Conservation (phyloP, 2,113 vertebrate species). For the Alouatta palliata region DNA sequence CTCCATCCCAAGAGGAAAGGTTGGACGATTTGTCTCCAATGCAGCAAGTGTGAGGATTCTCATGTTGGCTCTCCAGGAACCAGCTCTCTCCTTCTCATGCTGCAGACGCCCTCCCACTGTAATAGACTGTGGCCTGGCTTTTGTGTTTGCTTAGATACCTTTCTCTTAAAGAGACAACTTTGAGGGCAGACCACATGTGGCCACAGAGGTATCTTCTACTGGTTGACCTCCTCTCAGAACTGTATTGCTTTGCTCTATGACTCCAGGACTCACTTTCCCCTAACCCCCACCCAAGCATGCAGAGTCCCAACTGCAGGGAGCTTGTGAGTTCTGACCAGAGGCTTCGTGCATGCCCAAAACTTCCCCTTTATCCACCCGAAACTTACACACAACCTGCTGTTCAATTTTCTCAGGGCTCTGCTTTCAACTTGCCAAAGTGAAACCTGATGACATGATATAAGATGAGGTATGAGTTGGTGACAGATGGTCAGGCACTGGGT, state of each 20-base stretch:
- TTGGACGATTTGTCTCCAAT: slow-evolving; percentile 64
- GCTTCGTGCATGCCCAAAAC: too few relatives aligned
- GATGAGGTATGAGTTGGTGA: not conserved
- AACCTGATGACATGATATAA: not conserved
- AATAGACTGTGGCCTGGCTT: not conserved
- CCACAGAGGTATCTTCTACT: not conserved
- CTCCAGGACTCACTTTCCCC: not conserved
- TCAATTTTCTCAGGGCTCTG: not conserved
- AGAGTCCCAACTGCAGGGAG: not conserved
- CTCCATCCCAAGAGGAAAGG: slow-evolving; percentile 66
- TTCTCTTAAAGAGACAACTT: slow-evolving; percentile 12
- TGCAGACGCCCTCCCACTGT: not conserved
- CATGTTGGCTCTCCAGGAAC: not conserved
- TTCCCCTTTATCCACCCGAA: not conserved
- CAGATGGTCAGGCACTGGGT: too few relatives aligned
- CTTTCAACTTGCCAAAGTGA: not conserved
- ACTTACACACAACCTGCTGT: not conserved
- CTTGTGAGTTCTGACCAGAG: not conserved
- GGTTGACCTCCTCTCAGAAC: not conserved
- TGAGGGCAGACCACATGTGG: not conserved
- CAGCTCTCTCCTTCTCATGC: not conserved
- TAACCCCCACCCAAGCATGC: not conserved
- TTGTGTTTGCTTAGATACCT: slow-evolving; percentile 47
- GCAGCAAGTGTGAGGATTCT: slow-evolving; percentile 45
- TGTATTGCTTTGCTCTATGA: not conserved